A percentile compares a stretch with the other conserved stretches of the same genome.
phyloP scores from a whole-genome alignment of 2,888 invertebrate species.

The Idaea aversata region DNA sequence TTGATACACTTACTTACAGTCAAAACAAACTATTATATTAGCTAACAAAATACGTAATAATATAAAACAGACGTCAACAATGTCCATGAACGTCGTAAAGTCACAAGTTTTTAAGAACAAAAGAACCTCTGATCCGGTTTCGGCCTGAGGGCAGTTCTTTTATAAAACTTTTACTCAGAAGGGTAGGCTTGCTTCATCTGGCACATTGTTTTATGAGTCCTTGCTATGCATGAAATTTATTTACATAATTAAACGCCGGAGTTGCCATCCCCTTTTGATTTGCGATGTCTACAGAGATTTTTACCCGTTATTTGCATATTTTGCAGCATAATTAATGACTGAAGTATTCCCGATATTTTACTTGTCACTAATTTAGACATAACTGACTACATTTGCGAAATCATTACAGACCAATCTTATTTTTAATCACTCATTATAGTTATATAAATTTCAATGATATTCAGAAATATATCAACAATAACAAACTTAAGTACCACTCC shows the following conservation, averaged over 20 bases:
- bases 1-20: not conserved
- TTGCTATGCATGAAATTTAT: constrained; percentile 75
- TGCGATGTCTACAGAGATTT: constrained; percentile 70
- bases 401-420: not conserved
- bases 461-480: not conserved
- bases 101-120: constrained; percentile 42
- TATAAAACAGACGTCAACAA: constrained; percentile 12
- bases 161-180: constrained; percentile 65
- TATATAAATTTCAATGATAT: not conserved
- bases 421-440: not conserved
- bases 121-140: constrained; percentile 48
- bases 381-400: not conserved
- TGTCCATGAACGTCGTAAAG: constrained; percentile 20
- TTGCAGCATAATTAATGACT: constrained; percentile 56
- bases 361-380: not conserved
- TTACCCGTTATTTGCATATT: constrained; percentile 66
- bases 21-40: constrained; percentile 9
- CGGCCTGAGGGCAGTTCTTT: constrained; percentile 58
- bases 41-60: not conserved
- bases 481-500: not conserved
- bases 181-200: constrained; percentile 60
- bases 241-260: constrained; percentile 76
- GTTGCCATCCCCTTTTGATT: constrained; percentile 66
- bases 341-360: constrained; percentile 10
- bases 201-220: constrained; percentile 70